Evolutionary conservation across 1,140 invertebrate genomes (phyloP), one percentile per base, ranked within the genome.

Genomic region (Tachypleus tridentatus): DNA sequence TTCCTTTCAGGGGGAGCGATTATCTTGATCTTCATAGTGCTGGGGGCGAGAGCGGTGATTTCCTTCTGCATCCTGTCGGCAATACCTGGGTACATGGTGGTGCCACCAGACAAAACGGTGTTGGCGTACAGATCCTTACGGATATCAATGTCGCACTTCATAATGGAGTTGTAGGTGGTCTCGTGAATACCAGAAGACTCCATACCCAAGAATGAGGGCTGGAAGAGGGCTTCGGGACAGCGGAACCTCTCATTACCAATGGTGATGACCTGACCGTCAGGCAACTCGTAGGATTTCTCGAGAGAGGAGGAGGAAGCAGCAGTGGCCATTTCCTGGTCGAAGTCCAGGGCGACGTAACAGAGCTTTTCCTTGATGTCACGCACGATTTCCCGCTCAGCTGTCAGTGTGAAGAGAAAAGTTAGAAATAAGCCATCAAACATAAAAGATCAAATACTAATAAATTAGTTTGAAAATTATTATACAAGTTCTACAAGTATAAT

Each of bases 171-270:
- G 86, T 93, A 95, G 61, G 90, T 90, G 71, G 93, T 94, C 80
- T 95, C 91, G 76, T 93, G 90, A 78, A 94, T 93, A 72, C 91
- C 91, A 77, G 87, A 89, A 61, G 90, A 89, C 85, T 95, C 92
- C 91, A 95, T 94, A 78, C 92, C 89, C 80, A 93, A 78, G 87
- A 93, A 94, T 64, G 88, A 90, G 69, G 93, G 91, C 79, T 95
- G 92, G 89, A 97, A 96, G 65, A 97, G 84, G 70, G 93, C 92
- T 77, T 97, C 93, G 50, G 93, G 93, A 81, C 91, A 97, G 81
- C 94, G 87, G 92, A 98, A 96, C 76, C 94, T 84, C 79, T 97
- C 93, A 79, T 95, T 96, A 71, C 93, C 93, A 75, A 95, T 95
- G 80, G 91, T 96, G 81, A 96, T 96, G 72, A 97, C 93, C 73